A percentile compares a stretch with the other conserved stretches of the same genome.
Conservation (phyloP, 2,113 vertebrate species). For the Furnarius figulus region DNA sequence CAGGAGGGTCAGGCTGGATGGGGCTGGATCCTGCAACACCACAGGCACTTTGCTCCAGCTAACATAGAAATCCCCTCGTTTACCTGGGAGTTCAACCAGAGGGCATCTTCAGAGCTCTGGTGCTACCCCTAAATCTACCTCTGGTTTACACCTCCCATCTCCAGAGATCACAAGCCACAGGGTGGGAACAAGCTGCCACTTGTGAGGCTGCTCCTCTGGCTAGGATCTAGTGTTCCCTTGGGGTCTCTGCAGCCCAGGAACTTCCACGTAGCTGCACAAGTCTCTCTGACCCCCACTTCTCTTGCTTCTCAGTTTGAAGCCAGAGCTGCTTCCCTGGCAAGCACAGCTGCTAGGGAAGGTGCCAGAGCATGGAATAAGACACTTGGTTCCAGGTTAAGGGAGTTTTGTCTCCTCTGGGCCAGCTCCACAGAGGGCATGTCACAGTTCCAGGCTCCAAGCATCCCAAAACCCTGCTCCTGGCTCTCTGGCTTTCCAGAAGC, state of each 20-base stretch:
- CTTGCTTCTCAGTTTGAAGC: not conserved
- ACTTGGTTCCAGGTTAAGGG: not conserved
- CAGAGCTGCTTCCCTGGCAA: not conserved
- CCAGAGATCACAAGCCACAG: not conserved
- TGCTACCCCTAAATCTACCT: not conserved
- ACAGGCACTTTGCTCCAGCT: not conserved
- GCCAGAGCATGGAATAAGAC: not conserved
- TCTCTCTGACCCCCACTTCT: not conserved
- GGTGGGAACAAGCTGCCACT: not conserved
- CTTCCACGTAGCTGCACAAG: not conserved
- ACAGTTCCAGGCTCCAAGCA: not conserved
- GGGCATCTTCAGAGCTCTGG: not conserved
- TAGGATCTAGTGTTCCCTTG: not conserved
- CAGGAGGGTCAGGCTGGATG: not conserved
- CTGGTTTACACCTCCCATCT: not conserved
- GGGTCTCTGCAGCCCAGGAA: not conserved
- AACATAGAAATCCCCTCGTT: slow-evolving; percentile 57
- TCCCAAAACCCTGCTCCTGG: not conserved
- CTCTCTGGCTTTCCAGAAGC: not conserved
- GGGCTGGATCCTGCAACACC: not conserved
- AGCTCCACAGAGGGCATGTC: not conserved
- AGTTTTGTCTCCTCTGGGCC: not conserved
- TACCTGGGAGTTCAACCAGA: not conserved
- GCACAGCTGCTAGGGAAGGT: not conserved
- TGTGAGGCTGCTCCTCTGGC: rapidly evolving